Conservation (phyloP, 2,113 vertebrate species). For the Charadrius vociferus region DNA sequence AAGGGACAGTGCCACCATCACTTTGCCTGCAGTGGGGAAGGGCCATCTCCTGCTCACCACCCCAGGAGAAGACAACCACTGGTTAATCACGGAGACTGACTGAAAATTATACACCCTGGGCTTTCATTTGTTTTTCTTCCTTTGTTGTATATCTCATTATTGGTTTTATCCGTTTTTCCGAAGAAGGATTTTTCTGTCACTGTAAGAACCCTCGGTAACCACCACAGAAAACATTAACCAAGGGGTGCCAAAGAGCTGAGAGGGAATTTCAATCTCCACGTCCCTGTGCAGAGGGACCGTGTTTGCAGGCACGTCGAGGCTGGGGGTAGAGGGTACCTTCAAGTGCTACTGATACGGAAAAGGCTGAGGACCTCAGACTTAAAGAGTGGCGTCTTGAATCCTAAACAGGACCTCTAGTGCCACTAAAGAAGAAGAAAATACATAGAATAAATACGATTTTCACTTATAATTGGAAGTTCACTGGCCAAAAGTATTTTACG, state of each 20-base stretch:
- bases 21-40: background rate
- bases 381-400: background rate
- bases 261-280: background rate
- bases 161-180: background rate
- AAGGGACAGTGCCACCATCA: background rate
- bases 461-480: background rate
- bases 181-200: background rate
- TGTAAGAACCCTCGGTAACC: background rate
- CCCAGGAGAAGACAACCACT: background rate
- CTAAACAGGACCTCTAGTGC: background rate
- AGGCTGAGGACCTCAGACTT: background rate
- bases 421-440: background rate
- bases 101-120: background rate
- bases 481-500: background rate
- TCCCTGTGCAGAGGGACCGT: background rate
- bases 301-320: fast-evolving
- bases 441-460: background rate
- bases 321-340: background rate
- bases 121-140: background rate
- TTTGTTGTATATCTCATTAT: background rate
- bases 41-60: background rate
- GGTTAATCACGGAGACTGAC: background rate
- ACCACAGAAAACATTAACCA: background rate
- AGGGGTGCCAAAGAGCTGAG: background rate
- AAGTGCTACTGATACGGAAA: background rate